Evolutionary conservation across 2,113 vertebrate species (phyloP), one percentile per base, ranked within the genome.

Genomic region (Acrocephalus kingi): DNA sequence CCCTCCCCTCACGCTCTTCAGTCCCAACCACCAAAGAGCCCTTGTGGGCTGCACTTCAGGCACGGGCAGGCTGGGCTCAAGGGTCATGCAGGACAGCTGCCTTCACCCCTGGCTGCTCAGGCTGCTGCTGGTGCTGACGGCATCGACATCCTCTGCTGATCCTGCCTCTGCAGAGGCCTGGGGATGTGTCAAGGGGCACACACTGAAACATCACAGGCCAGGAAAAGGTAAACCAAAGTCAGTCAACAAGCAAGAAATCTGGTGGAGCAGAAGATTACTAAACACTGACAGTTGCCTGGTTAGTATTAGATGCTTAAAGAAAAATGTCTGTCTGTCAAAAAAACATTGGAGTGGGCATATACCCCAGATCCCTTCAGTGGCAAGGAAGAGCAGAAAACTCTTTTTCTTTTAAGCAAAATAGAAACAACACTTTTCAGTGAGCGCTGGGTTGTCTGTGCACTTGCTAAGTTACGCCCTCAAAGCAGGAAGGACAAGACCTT

Each of bases 191-290:
- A 79, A 77, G 95, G 83, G 89, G 87, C 63, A 79, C 13, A 96
- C 78, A 10, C 35, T 77, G 88, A 84, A 89, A 72, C 67, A 1
- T 91, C 94, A 77, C 46, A 37, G 83, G 62, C 82, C 35, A 66
- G 73, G 22, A 72, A 94, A 94, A 89, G 84, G 85, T 79, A 95
- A 96, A 67, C 88, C 89, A 93, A 59, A 78, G 75, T 48, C 58
- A 85, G 71, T 84, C 94, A 94, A 79, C 48, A 49, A 46, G 66
- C 56, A 66, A 80, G 33, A 59, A 85, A 75, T 80, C 71, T 94
- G 73, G 81, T 76, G 85, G 67, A 92, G 91, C 94, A 97, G 84
- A 93, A 93, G 96, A 90, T 37, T 93, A 58, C 28, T 84, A 46
- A 97, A 82, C 67, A 49, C 66, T 90, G 74, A 62, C 93, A 89